Evolutionary conservation across 2,113 vertebrate genomes (phyloP).

Genomic region (Phrynosoma platyrhinos): DNA sequence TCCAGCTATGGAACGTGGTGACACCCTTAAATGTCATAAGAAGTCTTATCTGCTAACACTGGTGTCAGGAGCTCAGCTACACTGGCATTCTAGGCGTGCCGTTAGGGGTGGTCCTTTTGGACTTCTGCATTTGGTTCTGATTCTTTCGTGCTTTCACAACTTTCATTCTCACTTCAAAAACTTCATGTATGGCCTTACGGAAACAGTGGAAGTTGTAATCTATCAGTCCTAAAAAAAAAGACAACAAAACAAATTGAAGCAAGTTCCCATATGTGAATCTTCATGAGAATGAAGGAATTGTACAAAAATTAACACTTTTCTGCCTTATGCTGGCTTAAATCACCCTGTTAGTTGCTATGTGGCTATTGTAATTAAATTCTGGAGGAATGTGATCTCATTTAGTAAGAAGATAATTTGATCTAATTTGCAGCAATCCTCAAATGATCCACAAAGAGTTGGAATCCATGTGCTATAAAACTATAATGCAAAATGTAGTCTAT

Average conservation of each 20-base stretch:
- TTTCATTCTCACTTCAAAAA: slow-evolving; percentile 93
- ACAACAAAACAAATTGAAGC: neutral
- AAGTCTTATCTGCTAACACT: slow-evolving; percentile 42
- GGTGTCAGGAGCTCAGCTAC: slow-evolving; percentile 59
- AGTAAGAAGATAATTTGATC: neutral
- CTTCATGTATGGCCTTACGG: slow-evolving; percentile 95
- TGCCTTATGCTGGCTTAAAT: slow-evolving; percentile 13
- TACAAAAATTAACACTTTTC: slow-evolving; percentile 25
- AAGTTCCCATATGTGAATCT: neutral
- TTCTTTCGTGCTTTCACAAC: slow-evolving; percentile 89
- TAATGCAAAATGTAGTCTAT: too few relatives aligned
- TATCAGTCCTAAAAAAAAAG: slow-evolving; percentile 85
- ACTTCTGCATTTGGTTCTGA: slow-evolving; percentile 86
- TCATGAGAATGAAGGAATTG: neutral
- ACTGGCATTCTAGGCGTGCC: slow-evolving; percentile 78
- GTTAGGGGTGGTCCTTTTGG: slow-evolving; percentile 82
- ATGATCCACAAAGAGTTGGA: too few relatives aligned
- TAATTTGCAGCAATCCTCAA: neutral
- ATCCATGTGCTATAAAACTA: too few relatives aligned
- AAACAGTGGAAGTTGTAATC: slow-evolving; percentile 99
- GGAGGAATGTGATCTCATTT: neutral
- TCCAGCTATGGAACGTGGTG: slow-evolving; percentile 63
- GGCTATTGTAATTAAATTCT: slow-evolving; percentile 24
- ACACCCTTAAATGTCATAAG: slow-evolving; percentile 56
- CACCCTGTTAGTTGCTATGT: neutral